Evolutionary conservation across 2,113 vertebrate species (phyloP).

Genomic region (Pimephales promelas): DNA sequence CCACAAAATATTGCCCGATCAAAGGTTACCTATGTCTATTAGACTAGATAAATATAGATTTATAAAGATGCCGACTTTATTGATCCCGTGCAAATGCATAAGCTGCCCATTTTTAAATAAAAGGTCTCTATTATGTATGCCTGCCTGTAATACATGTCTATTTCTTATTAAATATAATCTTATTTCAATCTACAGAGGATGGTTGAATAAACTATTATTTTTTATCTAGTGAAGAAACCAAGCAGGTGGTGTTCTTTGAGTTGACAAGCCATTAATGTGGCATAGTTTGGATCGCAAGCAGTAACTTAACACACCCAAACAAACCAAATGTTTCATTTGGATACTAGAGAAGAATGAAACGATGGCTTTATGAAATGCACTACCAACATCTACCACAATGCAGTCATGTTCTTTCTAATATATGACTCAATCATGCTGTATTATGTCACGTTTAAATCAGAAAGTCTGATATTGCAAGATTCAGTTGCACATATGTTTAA

Average conservation of each 20-base stretch:
- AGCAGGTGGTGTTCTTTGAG: neutral
- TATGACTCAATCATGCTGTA: neutral
- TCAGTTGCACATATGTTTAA: neutral
- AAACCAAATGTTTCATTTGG: neutral
- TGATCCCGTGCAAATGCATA: neutral
- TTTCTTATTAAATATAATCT: neutral
- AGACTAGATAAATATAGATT: conserved; percentile 9
- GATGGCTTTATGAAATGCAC: neutral
- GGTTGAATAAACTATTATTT: neutral
- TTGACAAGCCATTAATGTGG: neutral
- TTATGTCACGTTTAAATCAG: neutral
- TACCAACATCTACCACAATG: neutral
- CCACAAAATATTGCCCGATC: conserved; percentile 10
- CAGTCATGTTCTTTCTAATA: neutral
- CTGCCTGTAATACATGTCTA: neutral
- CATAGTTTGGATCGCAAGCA: neutral
- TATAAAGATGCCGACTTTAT: conserved; percentile 4
- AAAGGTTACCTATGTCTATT: conserved; percentile 13
- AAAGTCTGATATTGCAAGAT: neutral
- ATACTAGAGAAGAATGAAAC: neutral
- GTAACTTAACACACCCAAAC: neutral
- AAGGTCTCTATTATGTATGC: neutral
- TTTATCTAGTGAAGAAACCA: neutral
- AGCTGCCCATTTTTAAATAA: conserved; percentile 10
- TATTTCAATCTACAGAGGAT: neutral